phyloP scores from a whole-genome alignment of 1,140 invertebrate genomes.

The Drosophila busckii region DNA sequence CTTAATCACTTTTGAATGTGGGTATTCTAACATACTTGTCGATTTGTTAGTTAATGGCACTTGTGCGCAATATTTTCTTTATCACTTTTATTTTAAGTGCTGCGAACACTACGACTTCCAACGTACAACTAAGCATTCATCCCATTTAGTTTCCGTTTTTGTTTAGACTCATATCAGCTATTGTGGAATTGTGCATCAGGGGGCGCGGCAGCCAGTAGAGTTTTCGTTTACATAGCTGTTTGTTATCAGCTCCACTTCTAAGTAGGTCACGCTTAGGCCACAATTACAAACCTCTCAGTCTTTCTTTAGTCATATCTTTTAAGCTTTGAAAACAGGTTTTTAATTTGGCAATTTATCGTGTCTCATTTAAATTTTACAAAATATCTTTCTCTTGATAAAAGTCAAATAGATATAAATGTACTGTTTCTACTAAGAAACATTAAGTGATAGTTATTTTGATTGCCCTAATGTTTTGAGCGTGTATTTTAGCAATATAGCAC shows the following conservation, averaged over 20 bases:
- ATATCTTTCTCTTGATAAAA: no score
- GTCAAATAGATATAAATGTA: no score
- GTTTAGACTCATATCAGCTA: conserved; percentile 35
- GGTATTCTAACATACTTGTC: no score
- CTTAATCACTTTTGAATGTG: no score
- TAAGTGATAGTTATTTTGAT: no score
- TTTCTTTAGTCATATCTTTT: conserved; percentile 1
- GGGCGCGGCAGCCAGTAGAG: conserved; percentile 11
- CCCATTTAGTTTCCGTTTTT: conserved; percentile 52
- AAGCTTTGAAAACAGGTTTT: conserved; percentile 19
- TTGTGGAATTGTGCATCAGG: conserved; percentile 3
- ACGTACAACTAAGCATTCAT: conserved; percentile 42
- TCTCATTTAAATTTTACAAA: not conserved
- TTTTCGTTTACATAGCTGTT: conserved; percentile 31
- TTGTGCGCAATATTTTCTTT: no score
- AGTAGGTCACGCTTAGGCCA: conserved; percentile 27
- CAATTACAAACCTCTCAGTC: not conserved
- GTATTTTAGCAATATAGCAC: no score
- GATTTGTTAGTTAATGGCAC: no score
- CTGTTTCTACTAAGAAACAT: no score
- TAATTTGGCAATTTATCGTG: conserved; percentile 1
- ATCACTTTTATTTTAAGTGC: not conserved
- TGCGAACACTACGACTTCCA: conserved; percentile 47
- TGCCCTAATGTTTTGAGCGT: no score
- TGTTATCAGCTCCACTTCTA: conserved; percentile 26